phyloP scores from a whole-genome alignment of 2,888 invertebrate genomes.

The Andrena flavipes region DNA sequence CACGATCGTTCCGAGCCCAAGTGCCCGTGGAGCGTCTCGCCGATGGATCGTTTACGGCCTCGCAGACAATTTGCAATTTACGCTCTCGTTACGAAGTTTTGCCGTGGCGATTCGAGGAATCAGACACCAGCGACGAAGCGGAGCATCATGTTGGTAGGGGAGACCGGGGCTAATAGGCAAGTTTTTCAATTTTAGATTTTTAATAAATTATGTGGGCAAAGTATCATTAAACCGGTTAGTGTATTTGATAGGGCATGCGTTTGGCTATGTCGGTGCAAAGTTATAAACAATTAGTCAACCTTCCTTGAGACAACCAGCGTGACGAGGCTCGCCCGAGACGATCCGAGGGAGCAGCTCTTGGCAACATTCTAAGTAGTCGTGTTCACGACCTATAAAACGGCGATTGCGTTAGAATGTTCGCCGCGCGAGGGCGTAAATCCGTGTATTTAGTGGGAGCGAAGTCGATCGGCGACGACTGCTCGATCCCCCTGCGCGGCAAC shows the following conservation, averaged over 20 bases:
- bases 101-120: not conserved
- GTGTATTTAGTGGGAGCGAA: conserved; percentile 66
- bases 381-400: conserved; percentile 59
- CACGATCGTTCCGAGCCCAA: not conserved
- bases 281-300: too few relatives aligned
- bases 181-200: too few relatives aligned
- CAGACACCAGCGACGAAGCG: not conserved
- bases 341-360: not conserved
- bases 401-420: conserved; percentile 7
- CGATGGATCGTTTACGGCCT: not conserved
- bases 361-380: conserved; percentile 40
- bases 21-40: too few relatives aligned
- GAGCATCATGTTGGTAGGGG: not conserved
- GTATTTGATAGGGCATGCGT: too few relatives aligned
- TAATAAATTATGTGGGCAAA: too few relatives aligned
- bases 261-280: too few relatives aligned
- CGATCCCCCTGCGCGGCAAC: conserved; percentile 14
- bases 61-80: conserved; percentile 1
- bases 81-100: not conserved
- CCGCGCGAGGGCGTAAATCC: conserved; percentile 58
- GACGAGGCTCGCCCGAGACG: conserved; percentile 9
- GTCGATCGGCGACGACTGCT: conserved; percentile 51
- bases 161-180: too few relatives aligned
- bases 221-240: too few relatives aligned
- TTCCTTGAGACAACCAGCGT: too few relatives aligned